A percentile compares a stretch with the other conserved stretches of the same genome.
These are phyloP conservation scores for Atta cephalotes DNA, from an alignment of 1,140 invertebrate genomes.

Conservation along the genomic window DNA sequence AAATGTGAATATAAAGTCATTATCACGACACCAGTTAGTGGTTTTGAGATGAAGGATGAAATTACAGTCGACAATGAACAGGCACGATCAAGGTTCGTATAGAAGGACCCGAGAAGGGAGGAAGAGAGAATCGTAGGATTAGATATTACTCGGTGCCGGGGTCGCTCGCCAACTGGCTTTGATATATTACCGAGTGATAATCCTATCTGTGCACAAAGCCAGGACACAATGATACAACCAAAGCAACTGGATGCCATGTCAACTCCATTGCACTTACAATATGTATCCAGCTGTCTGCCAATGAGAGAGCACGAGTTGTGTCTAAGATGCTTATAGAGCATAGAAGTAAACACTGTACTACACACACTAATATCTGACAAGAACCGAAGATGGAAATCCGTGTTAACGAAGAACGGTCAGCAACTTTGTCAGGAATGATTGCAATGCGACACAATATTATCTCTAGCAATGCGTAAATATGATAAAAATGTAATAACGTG, in stretches of 20 bases:
- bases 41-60: slow-evolving; percentile 29
- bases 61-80: slow-evolving; percentile 52
- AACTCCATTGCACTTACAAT: slow-evolving; percentile 33
- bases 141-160: slow-evolving; percentile 55
- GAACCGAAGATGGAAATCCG: slow-evolving; percentile 8
- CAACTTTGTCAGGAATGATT: slow-evolving; percentile 1
- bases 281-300: slow-evolving; percentile 38
- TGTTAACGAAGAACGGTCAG: slow-evolving; percentile 6
- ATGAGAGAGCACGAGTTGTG: background rate
- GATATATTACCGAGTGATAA: slow-evolving; percentile 76
- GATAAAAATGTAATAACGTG: background rate
- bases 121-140: slow-evolving; percentile 49
- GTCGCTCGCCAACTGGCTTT: slow-evolving; percentile 69
- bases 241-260: slow-evolving; percentile 57
- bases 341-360: slow-evolving; percentile 8
- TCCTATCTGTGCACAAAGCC: slow-evolving; percentile 72
- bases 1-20: background rate
- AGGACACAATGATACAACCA: slow-evolving; percentile 60
- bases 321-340: slow-evolving; percentile 19
- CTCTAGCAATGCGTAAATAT: background rate
- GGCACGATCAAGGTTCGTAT: slow-evolving; percentile 35
- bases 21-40: background rate
- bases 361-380: background rate
- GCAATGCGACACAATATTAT: slow-evolving; percentile 5
- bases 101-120: background rate